Conservation (phyloP, 2,797 vertebrate species). For the Acanthurus tractus region DNA sequence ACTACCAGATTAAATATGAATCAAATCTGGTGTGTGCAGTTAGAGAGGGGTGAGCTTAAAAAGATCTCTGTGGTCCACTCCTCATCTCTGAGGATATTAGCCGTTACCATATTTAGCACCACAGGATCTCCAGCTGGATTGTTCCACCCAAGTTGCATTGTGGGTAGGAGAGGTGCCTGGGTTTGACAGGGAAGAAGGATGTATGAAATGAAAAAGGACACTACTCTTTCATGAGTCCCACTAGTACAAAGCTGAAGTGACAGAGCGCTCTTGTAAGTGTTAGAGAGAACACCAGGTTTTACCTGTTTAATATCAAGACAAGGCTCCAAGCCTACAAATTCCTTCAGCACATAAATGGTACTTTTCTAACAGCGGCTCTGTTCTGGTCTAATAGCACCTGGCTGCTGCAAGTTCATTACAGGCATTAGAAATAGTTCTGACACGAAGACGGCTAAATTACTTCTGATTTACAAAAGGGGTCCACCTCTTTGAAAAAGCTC, state of each 20-base stretch:
- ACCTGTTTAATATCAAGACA: neutral
- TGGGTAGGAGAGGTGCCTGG: neutral
- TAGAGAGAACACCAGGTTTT: neutral
- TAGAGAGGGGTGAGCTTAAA: neutral
- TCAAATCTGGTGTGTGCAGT: no score
- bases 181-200: neutral
- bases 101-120: neutral
- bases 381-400: constrained; percentile 18
- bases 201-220: neutral
- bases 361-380: constrained; percentile 12
- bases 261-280: neutral
- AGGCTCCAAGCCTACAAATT: neutral
- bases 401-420: constrained; percentile 33
- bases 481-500: constrained; percentile 27
- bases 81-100: neutral
- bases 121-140: neutral
- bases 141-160: neutral
- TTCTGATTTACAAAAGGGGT: constrained; percentile 35
- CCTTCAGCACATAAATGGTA: neutral
- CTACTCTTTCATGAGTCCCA: neutral
- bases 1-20: no score
- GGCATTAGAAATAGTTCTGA: constrained; percentile 28
- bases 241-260: no score
- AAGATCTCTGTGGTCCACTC: neutral
- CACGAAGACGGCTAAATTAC: constrained; percentile 28